Evolutionary conservation across 2,888 invertebrate genomes (phyloP), one percentile per base, ranked within the genome.

Genomic region (Nebria brevicollis): DNA sequence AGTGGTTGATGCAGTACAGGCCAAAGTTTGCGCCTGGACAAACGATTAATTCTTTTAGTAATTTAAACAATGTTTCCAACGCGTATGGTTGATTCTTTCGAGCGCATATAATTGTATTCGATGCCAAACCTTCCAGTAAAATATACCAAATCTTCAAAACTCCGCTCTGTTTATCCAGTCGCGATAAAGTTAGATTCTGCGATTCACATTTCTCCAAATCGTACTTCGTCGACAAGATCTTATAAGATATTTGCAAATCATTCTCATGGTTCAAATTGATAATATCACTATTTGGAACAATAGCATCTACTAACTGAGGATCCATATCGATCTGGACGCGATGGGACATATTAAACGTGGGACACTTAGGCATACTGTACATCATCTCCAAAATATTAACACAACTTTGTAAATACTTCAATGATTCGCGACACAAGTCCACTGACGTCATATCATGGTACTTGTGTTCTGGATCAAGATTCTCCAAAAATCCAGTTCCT

Each of bases 301-400:
- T 92, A 0, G 95, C 94, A 88, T 97, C 97, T 0, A 97, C 96
- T 74, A 95, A 93, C 84, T 95, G 94, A 2, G 95, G 92, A 2
- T 94, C 94, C 75, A 94, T 93, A 82, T 95, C 94, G 0, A 94
- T 94, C 87, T 94, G 95, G 83, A 95, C 94, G 86, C 95, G 92
- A 86, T 97, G 95, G 0, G 97, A 96, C 13, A 97, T 94, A 88
- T 97, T 96, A 87, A 98, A 97, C 83, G 95, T 95, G 0, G 98
- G 98, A 87, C 97, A 97, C 85, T 96, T 96, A 0, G 97, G 97
- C 97, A 98, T 97, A 86, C 94, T 94, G 88, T 96, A 96, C 97
- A 98, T 97, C 89, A 96, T 95, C 2, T 95, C 94, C 77, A 98
- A 90, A 84, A 98, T 97, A 83, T 94, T 94, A 81, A 95, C 95